These are phyloP conservation scores for Chelmon rostratus DNA, from an alignment of 2,797 vertebrate genomes.

Conservation along the genomic window DNA sequence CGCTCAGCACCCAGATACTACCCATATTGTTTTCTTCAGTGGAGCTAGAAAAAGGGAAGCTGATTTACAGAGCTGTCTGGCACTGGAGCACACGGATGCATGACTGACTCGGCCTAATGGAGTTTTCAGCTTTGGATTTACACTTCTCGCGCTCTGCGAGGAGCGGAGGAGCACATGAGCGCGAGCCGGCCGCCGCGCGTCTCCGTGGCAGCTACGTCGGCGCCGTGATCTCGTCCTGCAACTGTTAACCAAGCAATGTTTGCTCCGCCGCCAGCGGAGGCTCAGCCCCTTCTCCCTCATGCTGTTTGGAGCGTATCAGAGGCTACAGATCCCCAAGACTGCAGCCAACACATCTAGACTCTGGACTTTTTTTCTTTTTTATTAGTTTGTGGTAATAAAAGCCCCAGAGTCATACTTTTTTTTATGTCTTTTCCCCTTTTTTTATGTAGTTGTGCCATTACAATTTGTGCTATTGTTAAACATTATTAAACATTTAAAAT, in stretches of 20 bases:
- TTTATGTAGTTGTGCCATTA: not conserved
- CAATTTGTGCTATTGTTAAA: not conserved
- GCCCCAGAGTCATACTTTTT: not conserved
- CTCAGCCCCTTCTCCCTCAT: not conserved
- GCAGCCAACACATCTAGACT: not conserved
- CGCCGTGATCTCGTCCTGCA: constrained; percentile 33
- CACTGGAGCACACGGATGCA: constrained; percentile 75
- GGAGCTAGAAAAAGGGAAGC: constrained; percentile 70
- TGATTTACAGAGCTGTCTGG: constrained; percentile 85
- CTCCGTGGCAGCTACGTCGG: constrained; percentile 46
- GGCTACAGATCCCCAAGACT: not conserved
- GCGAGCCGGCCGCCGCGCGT: constrained; percentile 41
- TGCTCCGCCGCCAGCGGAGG: constrained; percentile 20
- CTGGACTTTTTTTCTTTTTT: constrained; percentile 9
- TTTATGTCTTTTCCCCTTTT: not conserved
- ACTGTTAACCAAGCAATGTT: constrained; percentile 13
- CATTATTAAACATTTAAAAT: not conserved
- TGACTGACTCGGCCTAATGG: constrained; percentile 81
- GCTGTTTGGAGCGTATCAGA: constrained; percentile 6
- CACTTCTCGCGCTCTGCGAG: constrained; percentile 73
- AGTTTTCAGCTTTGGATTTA: constrained; percentile 84
- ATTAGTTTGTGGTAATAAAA: not conserved
- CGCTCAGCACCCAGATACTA: constrained; percentile 75
- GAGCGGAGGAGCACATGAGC: constrained; percentile 40
- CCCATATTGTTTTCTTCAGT: constrained; percentile 81